Conservation (phyloP, 2,888 invertebrate genomes). For the Deilephila porcellus region DNA sequence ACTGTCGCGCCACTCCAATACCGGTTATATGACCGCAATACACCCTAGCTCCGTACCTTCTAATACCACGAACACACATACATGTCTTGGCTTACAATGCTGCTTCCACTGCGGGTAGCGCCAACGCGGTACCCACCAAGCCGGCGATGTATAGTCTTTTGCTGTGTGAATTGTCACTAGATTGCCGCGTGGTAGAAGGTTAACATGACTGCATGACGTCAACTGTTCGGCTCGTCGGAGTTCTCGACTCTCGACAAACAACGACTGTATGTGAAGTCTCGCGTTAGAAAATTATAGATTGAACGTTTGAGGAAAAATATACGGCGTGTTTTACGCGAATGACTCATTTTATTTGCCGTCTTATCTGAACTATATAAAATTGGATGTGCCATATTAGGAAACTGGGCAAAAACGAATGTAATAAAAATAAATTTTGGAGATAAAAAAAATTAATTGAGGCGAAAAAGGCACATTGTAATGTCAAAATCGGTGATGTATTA, state of each 20-base stretch:
- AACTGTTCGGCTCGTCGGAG: conserved; percentile 81
- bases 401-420: not conserved
- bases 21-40: conserved; percentile 85
- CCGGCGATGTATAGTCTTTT: conserved; percentile 59
- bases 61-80: conserved; percentile 50
- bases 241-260: conserved; percentile 81
- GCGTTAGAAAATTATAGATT: conserved; percentile 72
- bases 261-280: conserved; percentile 68
- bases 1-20: conserved; percentile 77
- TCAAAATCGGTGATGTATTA: conserved; percentile 25
- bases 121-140: conserved; percentile 39
- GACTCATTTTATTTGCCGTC: conserved; percentile 16
- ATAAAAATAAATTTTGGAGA: not conserved
- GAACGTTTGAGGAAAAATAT: conserved; percentile 61
- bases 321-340: conserved; percentile 24
- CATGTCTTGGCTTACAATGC: conserved; percentile 61
- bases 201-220: conserved; percentile 81
- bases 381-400: conserved; percentile 13
- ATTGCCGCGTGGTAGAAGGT: conserved; percentile 64
- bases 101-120: conserved; percentile 44
- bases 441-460: not conserved
- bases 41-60: conserved; percentile 64
- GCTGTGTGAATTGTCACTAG: conserved; percentile 48
- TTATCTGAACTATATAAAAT: conserved; percentile 14
- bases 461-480: conserved; percentile 2